Percentiles rank a stretch among this genome's conserved stretches.
phyloP scores from a whole-genome alignment of 2,113 vertebrate species.

The rabbit (Oryctolagus cuniculus) region mOryCun1.1 NC_091444.1:18464501-18465000 shows the following conservation, averaged over 20 bases:
- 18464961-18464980: not conserved
- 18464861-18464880: not conserved
- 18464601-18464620: constrained; percentile 60
- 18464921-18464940: not conserved
- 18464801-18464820: not conserved
- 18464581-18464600: constrained; percentile 70
- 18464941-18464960: too few relatives aligned
- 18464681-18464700: not conserved
- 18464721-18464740: not conserved
- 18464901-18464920: not conserved
- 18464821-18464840: not conserved
- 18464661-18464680: constrained; percentile 23
- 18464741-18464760: too few relatives aligned
- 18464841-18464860: not conserved
- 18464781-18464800: not conserved
- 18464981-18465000: not conserved
- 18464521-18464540: constrained; percentile 33
- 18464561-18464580: constrained; percentile 73
- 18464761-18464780: not conserved
- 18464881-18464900: not conserved
- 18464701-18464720: not conserved
- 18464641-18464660: constrained; percentile 41
- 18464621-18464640: constrained; percentile 67
- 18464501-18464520: constrained; percentile 21
- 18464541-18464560: constrained; percentile 62